A percentile compares a stretch with the other conserved stretches of the same genome.
Evolutionary conservation across 2,797 vertebrate species (phyloP).

Genomic region (Tamandua tetradactyla): DNA sequence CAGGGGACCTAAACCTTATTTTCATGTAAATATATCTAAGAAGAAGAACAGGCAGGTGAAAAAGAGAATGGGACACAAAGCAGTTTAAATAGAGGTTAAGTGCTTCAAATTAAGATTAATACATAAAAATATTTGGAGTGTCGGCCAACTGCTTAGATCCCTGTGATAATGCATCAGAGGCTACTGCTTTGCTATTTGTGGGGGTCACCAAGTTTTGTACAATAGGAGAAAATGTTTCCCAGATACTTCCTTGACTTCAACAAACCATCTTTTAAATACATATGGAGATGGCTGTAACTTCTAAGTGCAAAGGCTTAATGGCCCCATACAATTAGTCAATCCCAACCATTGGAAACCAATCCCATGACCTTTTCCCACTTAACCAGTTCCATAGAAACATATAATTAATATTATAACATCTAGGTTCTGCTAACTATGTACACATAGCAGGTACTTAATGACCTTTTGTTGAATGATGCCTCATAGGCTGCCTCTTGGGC

Average conservation of each 20-base stretch:
- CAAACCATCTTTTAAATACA: background rate
- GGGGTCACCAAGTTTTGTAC: background rate
- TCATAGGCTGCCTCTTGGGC: background rate
- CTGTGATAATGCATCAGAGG: background rate
- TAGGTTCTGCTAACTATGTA: background rate
- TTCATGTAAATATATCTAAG: conserved; percentile 36
- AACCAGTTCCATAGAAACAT: background rate
- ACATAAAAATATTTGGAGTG: background rate
- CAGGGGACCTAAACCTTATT: background rate
- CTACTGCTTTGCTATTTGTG: background rate
- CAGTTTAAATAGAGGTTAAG: conserved; percentile 1
- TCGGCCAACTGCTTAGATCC: background rate
- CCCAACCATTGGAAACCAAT: background rate
- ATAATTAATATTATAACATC: background rate
- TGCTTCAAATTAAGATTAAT: conserved; percentile 33
- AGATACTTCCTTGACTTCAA: background rate
- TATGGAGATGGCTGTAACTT: background rate
- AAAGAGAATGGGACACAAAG: background rate
- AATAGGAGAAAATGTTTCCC: background rate
- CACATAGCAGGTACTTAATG: background rate
- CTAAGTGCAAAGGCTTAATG: background rate
- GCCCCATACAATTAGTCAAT: background rate
- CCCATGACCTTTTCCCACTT: background rate
- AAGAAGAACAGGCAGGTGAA: background rate
- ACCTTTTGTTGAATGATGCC: background rate